Base-by-base conservation (phyloP, 2,888 invertebrate genomes). In the Aproaerema taeniolella region DNA sequence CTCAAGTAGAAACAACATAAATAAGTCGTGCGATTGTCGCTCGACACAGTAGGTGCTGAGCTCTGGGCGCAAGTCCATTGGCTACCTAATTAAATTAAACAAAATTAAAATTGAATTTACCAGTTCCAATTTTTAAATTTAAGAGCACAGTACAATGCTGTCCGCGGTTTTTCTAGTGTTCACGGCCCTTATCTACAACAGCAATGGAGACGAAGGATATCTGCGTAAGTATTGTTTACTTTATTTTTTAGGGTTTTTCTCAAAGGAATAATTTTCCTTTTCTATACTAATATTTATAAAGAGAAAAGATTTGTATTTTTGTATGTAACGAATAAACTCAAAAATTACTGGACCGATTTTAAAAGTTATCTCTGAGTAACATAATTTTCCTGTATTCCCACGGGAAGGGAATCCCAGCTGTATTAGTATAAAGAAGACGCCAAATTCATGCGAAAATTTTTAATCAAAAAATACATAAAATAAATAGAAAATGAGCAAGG, bases 181-280 rank as follows among this genome's bases (percentile, higher is more conserved):
- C 25, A 38, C 77, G 42, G 51, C 56, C 43, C 14, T 63, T 24
- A 46, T 66, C 39, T 67, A 50, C 45, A 46, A 55, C 31, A 46
- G 49, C 3, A 57, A 64, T 25, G 63, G 68, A 38, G n/a, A 9
- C 28, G 61, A 70, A 39, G 60, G 41, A 20, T 54, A 48, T 52
- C 46, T 82, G 39, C 78, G 82, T 82, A 62, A 80, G 82, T 77
- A 33, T 38, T 41, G 26, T 32, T 39, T 32, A 33, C 41, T 7
- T 20, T 4, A 4, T 20, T 20, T 20, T 6, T 20, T 20, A 6
- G 7, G 20, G n/a, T n/a, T n/a, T n/a, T n/a, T n/a, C n/a, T n/a
- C n/a, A n/a, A n/a, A n/a, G n/a, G n/a, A n/a, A n/a, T n/a, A n/a
- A n/a, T n/a, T n/a, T n/a, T n/a, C n/a, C n/a, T n/a, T n/a, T n/a